Evolutionary conservation across 2,797 vertebrate genomes (phyloP), one percentile per base, ranked within the genome.

Genomic region (Atherinosoma microstoma): DNA sequence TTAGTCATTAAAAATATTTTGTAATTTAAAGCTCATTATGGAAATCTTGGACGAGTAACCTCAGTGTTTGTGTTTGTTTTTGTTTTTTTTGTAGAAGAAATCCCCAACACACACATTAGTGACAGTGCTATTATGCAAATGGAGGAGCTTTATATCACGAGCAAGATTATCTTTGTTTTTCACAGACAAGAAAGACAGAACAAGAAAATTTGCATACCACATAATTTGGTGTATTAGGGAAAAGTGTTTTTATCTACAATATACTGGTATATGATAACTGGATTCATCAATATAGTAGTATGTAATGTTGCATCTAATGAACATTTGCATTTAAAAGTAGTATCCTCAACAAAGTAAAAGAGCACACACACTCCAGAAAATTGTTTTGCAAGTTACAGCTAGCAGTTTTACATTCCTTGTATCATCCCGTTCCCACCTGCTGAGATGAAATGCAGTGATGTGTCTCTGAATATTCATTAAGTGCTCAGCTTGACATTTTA

Each of bases 391-490:
- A 60, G 42, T 18, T 11, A 63, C 64, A 34, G 54, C 65, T 69
- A 64, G 36, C 59, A 57, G 32, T 68, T 78, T 78, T 79, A 65
- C 58, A 76, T 67, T 82, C 67, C 45, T 3, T 61, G 36, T 32
- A 15, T 70, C 47, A 16, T 65, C 63, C 58, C 62, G 58, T 67
- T 51, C 76, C 75, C 82, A 81, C 86, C 86, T 85, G 84, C 85
- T 83, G 79, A 83, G 88, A 70, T 85, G 78, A 84, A 73, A 76
- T 80, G 75, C 65, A 22, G 77, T 76, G 70, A 84, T 59, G 47
- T 88, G 36, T 75, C 53, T 47, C 76, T 91, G 85, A 90, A 90
- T 90, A 91, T 90, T 91, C 82, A 92, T 88, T 73, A 67, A 67
- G 47, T 54, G 58, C 70, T 76, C 65, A 82, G 61, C 51, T 64